A percentile compares a stretch with the other conserved stretches of the same genome.
These are phyloP conservation scores for Helicoverpa assulta DNA, from an alignment of 2,888 invertebrate species.

Conservation along the genomic window DNA sequence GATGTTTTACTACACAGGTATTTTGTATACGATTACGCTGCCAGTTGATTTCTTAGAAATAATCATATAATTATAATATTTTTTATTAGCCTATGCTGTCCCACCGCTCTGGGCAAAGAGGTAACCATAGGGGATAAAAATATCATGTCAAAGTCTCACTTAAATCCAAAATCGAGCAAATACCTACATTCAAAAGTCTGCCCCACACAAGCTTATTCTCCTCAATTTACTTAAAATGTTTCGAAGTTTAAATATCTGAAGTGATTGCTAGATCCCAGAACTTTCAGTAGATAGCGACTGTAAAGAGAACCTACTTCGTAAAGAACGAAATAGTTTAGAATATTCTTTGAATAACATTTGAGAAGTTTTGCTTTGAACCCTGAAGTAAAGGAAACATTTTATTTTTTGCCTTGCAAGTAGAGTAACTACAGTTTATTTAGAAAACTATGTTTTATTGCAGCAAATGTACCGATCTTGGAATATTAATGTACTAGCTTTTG, in stretches of 20 bases:
- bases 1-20: too few species aligned
- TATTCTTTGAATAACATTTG: constrained; percentile 7
- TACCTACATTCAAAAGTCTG: not conserved
- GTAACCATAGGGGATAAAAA: too few species aligned
- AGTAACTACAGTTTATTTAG: not conserved
- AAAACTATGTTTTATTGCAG: not conserved
- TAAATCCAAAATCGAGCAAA: not conserved
- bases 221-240: constrained; percentile 4
- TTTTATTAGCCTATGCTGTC: too few species aligned
- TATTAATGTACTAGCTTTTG: too few species aligned
- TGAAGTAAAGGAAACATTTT: not conserved
- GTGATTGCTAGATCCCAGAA: constrained; percentile 7
- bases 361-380: not conserved
- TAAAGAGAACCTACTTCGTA: not conserved
- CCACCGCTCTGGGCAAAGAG: too few species aligned
- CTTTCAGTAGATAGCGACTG: not conserved
- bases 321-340: constrained; percentile 10
- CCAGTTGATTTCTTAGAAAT: too few species aligned
- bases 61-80: too few species aligned
- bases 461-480: too few species aligned
- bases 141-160: too few species aligned
- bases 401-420: not conserved
- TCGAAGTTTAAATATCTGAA: constrained; percentile 15
- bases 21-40: too few species aligned
- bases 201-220: not conserved